Evolutionary conservation across 2,888 invertebrate species (phyloP).

Genomic region (Acleris literana): DNA sequence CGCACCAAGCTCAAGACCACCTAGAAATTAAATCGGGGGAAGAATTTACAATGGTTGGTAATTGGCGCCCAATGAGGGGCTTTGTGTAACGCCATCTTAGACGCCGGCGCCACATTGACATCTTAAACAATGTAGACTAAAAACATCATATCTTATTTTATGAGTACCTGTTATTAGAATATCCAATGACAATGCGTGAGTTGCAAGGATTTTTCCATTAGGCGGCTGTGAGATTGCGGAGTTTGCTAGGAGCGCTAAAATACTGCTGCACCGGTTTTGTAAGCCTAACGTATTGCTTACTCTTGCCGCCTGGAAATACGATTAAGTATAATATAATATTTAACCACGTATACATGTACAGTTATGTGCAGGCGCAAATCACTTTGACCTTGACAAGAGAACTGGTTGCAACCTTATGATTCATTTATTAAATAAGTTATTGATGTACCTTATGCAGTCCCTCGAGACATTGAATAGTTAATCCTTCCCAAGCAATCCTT

Average conservation of each 20-base stretch:
- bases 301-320: constrained; percentile 87
- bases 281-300: constrained; percentile 94
- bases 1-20: constrained; percentile 95
- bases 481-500: constrained; percentile 85
- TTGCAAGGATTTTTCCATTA: constrained; percentile 90
- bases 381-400: too few relatives aligned
- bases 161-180: constrained; percentile 88
- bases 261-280: constrained; percentile 95
- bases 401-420: too few relatives aligned
- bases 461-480: constrained; percentile 93
- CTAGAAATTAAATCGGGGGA: constrained; percentile 44
- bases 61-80: constrained; percentile 33
- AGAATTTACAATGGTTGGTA: not conserved
- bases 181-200: constrained; percentile 96
- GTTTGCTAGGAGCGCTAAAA: constrained; percentile 92
- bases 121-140: not conserved
- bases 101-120: not conserved
- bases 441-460: constrained; percentile 89
- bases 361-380: too few relatives aligned
- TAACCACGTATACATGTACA: not conserved
- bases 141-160: not conserved
- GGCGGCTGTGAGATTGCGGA: constrained; percentile 93
- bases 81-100: not conserved
- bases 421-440: too few relatives aligned
- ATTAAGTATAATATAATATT: not conserved